Conservation (phyloP, 1,140 invertebrate genomes). For the Drosophila serrata region DNA sequence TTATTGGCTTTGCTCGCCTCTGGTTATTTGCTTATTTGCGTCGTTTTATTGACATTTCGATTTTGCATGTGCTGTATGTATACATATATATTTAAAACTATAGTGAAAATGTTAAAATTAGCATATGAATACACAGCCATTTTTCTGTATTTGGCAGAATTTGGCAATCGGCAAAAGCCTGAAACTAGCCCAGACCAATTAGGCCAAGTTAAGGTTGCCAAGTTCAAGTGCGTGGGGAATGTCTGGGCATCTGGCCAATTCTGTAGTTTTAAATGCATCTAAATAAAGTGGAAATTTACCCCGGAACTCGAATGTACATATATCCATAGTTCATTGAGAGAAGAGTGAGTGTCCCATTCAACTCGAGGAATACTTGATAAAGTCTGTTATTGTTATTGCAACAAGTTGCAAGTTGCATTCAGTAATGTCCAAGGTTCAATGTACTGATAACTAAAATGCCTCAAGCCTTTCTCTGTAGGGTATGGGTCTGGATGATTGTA, state of each 20-base stretch:
- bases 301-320: conserved; percentile 11
- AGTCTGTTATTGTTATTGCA: conserved; percentile 25
- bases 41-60: conserved; percentile 40
- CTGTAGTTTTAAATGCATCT: not conserved
- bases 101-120: conserved; percentile 62
- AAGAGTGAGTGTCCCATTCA: conserved; percentile 6
- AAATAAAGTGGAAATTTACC: conserved; percentile 14
- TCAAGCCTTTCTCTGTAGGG: conserved; percentile 32
- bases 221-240: conserved; percentile 50
- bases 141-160: conserved; percentile 22
- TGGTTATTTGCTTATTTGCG: conserved; percentile 42
- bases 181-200: conserved; percentile 29
- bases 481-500: conserved; percentile 1
- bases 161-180: conserved; percentile 25
- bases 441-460: conserved; percentile 8
- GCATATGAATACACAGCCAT: conserved; percentile 35
- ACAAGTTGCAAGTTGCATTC: conserved; percentile 38
- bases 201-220: conserved; percentile 27
- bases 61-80: conserved; percentile 7
- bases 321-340: conserved; percentile 8
- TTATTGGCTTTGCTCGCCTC: conserved; percentile 26
- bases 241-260: conserved; percentile 30
- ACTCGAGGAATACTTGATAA: conserved; percentile 27
- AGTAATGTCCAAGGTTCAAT: conserved; percentile 24
- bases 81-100: conserved; percentile 10